Conservation (phyloP, 2,888 invertebrate genomes). For the Chymomyza amoena region DNA sequence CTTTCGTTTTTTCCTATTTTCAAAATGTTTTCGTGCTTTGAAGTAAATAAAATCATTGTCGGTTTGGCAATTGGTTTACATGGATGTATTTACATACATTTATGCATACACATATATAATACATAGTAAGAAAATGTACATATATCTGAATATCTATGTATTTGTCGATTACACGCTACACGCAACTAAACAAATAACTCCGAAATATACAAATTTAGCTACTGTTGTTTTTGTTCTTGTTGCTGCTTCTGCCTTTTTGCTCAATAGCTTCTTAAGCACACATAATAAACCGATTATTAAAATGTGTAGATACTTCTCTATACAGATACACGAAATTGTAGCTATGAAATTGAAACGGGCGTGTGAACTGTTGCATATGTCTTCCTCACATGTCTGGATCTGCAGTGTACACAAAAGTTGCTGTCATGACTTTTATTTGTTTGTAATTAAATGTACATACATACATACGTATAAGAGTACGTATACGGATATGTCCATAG, state of each 20-base stretch:
- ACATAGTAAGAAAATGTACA: background rate
- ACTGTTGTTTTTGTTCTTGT: background rate
- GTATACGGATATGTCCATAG: conserved; percentile 24
- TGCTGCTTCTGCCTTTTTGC: background rate
- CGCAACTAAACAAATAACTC: conserved; percentile 11
- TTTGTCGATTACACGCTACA: conserved; percentile 12
- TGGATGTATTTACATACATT: background rate
- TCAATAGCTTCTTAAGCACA: conserved; percentile 9
- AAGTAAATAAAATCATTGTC: background rate
- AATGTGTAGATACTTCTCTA: conserved; percentile 32
- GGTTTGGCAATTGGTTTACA: background rate
- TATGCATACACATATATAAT: conserved; percentile 1
- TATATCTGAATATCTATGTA: too few relatives aligned
- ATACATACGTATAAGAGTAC: conserved; percentile 6
- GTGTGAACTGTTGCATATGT: conserved; percentile 69
- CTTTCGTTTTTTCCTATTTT: background rate
- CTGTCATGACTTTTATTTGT: conserved; percentile 74
- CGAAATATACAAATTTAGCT: background rate
- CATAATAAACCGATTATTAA: conserved; percentile 70
- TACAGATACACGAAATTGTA: conserved; percentile 33
- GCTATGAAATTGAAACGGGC: conserved; percentile 32
- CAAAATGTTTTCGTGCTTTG: background rate
- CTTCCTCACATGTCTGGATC: conserved; percentile 14
- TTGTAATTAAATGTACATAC: conserved; percentile 72
- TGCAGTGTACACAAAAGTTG: conserved; percentile 28